Evolutionary conservation across 2,113 vertebrate genomes (phyloP).

Genomic region (Pavo muticus): DNA sequence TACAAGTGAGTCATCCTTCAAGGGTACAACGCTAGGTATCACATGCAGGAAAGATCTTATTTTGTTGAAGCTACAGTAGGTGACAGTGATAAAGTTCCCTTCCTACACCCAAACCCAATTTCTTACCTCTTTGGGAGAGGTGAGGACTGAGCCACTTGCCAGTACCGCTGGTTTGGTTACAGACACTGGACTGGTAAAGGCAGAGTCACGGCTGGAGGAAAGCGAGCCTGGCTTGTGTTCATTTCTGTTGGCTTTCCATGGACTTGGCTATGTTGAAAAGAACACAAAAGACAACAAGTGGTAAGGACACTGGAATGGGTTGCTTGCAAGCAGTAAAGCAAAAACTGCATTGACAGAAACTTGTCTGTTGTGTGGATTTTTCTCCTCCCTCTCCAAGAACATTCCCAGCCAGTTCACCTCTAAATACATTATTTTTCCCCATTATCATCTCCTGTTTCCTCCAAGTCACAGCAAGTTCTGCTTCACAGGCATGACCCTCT

Average conservation of each 20-base stretch:
- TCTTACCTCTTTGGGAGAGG: constrained; percentile 94
- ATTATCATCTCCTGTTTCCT: background rate
- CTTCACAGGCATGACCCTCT: background rate
- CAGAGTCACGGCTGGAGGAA: constrained; percentile 92
- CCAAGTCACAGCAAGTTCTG: background rate
- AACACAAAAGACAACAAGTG: constrained; percentile 9
- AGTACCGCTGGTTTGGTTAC: constrained; percentile 93
- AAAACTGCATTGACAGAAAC: background rate
- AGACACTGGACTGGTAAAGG: constrained; percentile 96
- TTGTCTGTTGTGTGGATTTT: background rate
- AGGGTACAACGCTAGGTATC: background rate
- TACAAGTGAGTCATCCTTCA: background rate
- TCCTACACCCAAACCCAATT: background rate
- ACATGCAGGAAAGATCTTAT: background rate
- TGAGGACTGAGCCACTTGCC: constrained; percentile 86
- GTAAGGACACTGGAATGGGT: background rate
- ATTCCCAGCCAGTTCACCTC: background rate
- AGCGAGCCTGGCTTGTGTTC: constrained; percentile 93
- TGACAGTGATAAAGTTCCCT: background rate
- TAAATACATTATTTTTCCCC: background rate
- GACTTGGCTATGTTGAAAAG: constrained; percentile 83
- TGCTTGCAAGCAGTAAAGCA: background rate
- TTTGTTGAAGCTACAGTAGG: background rate
- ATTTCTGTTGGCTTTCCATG: constrained; percentile 94
- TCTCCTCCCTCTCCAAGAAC: background rate